A percentile compares a stretch with the other conserved stretches of the same genome.
Evolutionary conservation across 2,888 invertebrate species (phyloP).

Genomic region (Rhagonycha lutea): DNA sequence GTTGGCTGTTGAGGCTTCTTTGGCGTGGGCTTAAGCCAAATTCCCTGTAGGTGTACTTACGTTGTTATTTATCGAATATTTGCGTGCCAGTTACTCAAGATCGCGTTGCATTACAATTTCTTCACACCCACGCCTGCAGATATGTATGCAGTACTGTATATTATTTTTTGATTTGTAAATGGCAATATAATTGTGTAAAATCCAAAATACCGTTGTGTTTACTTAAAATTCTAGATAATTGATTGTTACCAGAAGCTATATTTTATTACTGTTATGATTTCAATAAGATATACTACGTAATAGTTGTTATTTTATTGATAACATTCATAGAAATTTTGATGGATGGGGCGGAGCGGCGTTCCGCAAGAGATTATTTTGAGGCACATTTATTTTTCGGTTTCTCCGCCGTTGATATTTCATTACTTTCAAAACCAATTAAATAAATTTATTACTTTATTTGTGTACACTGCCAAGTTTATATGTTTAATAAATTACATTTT

Average conservation of each 20-base stretch:
- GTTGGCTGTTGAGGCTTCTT: slow-evolving; percentile 29
- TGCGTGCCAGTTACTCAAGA: slow-evolving; percentile 28
- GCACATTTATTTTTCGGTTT: neutral
- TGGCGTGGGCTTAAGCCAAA: slow-evolving; percentile 33
- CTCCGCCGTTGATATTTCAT: neutral
- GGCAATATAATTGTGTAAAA: slow-evolving; percentile 13
- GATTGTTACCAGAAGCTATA: slow-evolving; percentile 11
- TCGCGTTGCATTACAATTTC: slow-evolving; percentile 15
- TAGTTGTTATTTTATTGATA: neutral
- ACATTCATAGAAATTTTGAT: too few species aligned
- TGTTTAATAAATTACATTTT: neutral
- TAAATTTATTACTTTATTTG: neutral
- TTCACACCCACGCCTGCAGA: slow-evolving; percentile 12
- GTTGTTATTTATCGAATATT: slow-evolving; percentile 39
- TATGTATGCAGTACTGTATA: slow-evolving; percentile 9
- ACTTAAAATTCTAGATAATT: slow-evolving; percentile 9
- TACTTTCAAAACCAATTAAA: neutral
- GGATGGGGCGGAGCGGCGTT: neutral
- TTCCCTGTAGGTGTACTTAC: slow-evolving; percentile 35
- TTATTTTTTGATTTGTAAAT: slow-evolving; percentile 12
- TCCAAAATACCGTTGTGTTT: slow-evolving; percentile 3
- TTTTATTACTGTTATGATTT: slow-evolving; percentile 3
- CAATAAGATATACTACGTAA: neutral
- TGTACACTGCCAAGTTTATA: neutral
- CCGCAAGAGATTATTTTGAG: neutral